These are phyloP conservation scores for Lophius piscatorius DNA, from an alignment of 2,113 vertebrate genomes.

Conservation along the genomic window DNA sequence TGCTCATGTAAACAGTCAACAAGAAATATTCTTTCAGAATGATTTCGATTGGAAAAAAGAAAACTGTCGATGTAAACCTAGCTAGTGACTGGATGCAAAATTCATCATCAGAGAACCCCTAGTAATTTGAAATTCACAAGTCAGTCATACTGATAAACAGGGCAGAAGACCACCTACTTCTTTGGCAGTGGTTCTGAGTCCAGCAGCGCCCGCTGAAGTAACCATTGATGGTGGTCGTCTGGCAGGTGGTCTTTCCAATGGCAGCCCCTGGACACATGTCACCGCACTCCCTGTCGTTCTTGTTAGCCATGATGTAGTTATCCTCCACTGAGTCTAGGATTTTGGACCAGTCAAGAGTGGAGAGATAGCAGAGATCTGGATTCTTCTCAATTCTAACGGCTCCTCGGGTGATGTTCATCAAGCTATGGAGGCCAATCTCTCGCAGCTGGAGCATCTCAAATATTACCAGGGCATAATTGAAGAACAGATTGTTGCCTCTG, in stretches of 20 bases:
- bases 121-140: no score
- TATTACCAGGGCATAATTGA: constrained; percentile 95
- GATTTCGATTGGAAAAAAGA: no score
- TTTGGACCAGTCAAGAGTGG: constrained; percentile 96
- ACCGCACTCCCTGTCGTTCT: constrained; percentile 92
- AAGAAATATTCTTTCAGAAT: no score
- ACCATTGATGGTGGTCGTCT: constrained; percentile 89
- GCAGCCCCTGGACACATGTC: constrained; percentile 90
- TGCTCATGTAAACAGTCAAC: no score
- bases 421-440: constrained; percentile 91
- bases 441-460: constrained; percentile 97
- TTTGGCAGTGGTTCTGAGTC: constrained; percentile 92
- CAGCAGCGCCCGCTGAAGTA: constrained; percentile 93
- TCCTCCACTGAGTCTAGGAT: constrained; percentile 93
- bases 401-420: constrained; percentile 95
- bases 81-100: no score
- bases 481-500: constrained; percentile 93
- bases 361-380: constrained; percentile 93
- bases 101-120: no score
- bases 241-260: constrained; percentile 89
- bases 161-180: constrained; percentile 79
- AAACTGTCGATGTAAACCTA: no score
- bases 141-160: no score
- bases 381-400: constrained; percentile 96
- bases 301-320: constrained; percentile 93